Evolutionary conservation across 2,113 vertebrate species (phyloP).

Genomic region (Zapus hudsonius): DNA sequence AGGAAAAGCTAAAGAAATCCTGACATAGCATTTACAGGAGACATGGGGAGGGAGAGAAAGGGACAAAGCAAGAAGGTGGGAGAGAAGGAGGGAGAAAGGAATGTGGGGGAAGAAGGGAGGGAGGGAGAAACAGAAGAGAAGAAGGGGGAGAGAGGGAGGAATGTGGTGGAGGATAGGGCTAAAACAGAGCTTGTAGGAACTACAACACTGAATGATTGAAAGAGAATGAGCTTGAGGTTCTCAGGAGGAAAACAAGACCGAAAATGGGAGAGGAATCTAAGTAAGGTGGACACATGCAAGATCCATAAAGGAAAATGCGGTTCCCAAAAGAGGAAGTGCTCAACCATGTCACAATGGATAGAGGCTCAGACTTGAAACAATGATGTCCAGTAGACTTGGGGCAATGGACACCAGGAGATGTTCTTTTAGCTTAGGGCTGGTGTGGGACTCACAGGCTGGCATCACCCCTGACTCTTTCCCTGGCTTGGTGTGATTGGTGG

Average conservation of each 20-base stretch:
- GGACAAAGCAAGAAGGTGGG: rapidly evolving
- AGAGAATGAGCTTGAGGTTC: background rate
- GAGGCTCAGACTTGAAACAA: background rate
- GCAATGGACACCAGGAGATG: rapidly evolving
- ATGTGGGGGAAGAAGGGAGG: background rate
- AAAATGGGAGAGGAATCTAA: too few relatives aligned
- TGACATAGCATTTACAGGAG: background rate
- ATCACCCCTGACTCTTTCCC: background rate
- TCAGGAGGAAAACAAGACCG: too few relatives aligned
- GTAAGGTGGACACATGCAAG: background rate
- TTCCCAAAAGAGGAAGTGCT: too few relatives aligned
- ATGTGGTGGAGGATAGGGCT: background rate
- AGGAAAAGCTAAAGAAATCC: too few relatives aligned
- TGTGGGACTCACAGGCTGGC: background rate
- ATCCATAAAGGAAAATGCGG: rapidly evolving
- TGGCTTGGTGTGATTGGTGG: background rate
- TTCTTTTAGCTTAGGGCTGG: background rate
- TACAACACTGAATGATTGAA: too few relatives aligned
- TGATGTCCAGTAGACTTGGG: background rate
- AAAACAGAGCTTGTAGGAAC: background rate
- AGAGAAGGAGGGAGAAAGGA: rapidly evolving
- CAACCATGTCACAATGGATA: too few relatives aligned
- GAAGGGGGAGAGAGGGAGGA: background rate
- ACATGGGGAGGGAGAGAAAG: too few relatives aligned
- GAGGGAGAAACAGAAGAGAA: too few relatives aligned